Conservation (phyloP, 2,888 invertebrate genomes). For the Hypomecis atomaria region DNA sequence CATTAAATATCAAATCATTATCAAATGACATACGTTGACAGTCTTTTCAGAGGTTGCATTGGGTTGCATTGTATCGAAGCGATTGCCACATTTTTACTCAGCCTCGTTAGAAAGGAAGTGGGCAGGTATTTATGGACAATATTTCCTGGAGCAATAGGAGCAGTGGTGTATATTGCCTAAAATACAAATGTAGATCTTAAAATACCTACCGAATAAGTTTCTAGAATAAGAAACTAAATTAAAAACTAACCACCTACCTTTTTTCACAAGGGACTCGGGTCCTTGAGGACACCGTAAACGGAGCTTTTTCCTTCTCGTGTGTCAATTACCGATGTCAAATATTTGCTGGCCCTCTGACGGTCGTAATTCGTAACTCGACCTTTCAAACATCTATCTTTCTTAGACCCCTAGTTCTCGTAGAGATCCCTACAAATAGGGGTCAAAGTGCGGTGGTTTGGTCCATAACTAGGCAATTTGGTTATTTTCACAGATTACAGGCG, state of each 20-base stretch:
- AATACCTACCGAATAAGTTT: too few relatives aligned
- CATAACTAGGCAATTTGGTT: conserved; percentile 66
- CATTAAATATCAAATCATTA: not conserved
- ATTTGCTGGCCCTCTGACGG: conserved; percentile 78
- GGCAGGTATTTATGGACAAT: too few relatives aligned
- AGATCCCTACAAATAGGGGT: conserved; percentile 31
- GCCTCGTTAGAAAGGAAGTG: too few relatives aligned
- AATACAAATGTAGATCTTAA: too few relatives aligned
- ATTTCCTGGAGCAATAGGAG: too few relatives aligned
- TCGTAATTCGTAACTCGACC: conserved; percentile 78
- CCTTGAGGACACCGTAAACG: conserved; percentile 45
- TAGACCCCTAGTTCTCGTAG: conserved; percentile 32
- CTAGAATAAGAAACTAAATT: too few relatives aligned
- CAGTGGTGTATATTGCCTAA: too few relatives aligned
- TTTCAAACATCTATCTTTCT: conserved; percentile 35
- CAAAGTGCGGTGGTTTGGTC: conserved; percentile 45
- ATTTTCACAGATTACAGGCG: conserved; percentile 65
- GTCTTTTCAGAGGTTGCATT: too few relatives aligned
- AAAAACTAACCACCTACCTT: conserved; percentile 13
- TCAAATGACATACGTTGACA: too few relatives aligned
- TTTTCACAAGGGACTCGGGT: conserved; percentile 28
- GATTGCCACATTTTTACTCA: too few relatives aligned
- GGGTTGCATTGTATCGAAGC: too few relatives aligned
- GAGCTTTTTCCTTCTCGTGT: conserved; percentile 67
- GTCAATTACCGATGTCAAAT: conserved; percentile 81